Percentiles rank a stretch among this genome's conserved stretches.
phyloP scores from a whole-genome alignment of 2,888 invertebrate genomes.

The Thymelicus lineola region DNA sequence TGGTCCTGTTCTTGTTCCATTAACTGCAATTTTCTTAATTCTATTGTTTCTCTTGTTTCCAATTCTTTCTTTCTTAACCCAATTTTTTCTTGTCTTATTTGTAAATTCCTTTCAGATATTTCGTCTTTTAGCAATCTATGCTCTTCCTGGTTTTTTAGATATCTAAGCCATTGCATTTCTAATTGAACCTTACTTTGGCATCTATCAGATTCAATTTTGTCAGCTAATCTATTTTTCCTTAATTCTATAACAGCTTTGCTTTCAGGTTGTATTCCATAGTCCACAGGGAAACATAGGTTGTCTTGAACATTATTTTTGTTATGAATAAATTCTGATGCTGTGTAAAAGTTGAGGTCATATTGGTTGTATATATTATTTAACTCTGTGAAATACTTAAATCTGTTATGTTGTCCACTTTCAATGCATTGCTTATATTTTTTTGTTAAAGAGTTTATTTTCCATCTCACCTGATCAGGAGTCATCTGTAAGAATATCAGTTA shows the following conservation, averaged over 20 bases:
- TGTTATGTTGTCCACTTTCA: constrained; percentile 55
- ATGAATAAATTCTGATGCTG: constrained; percentile 44
- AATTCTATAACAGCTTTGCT: constrained; percentile 59
- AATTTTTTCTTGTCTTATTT: constrained; percentile 57
- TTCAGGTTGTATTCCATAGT: constrained; percentile 44
- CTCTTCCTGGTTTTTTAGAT: constrained; percentile 57
- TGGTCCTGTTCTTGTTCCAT: constrained; percentile 57
- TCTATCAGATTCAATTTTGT: constrained; percentile 60
- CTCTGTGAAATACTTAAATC: constrained; percentile 61
- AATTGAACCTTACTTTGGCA: constrained; percentile 61
- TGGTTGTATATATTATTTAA: constrained; percentile 61
- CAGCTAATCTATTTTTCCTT: constrained; percentile 61
- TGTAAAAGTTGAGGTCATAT: constrained; percentile 58
- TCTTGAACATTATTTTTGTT: constrained; percentile 51
- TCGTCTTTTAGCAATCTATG: constrained; percentile 53
- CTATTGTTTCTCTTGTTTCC: constrained; percentile 57
- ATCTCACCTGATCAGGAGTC: constrained; percentile 62
- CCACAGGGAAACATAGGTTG: constrained; percentile 38
- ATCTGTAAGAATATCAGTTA: constrained; percentile 52
- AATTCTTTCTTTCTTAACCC: constrained; percentile 55
- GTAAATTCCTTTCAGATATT: constrained; percentile 54
- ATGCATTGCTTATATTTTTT: constrained; percentile 62
- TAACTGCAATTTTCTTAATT: constrained; percentile 54
- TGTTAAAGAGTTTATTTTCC: constrained; percentile 67
- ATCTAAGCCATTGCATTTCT: constrained; percentile 64